Conservation (phyloP, 2,888 invertebrate species). For the Nomada ruficornis region DNA sequence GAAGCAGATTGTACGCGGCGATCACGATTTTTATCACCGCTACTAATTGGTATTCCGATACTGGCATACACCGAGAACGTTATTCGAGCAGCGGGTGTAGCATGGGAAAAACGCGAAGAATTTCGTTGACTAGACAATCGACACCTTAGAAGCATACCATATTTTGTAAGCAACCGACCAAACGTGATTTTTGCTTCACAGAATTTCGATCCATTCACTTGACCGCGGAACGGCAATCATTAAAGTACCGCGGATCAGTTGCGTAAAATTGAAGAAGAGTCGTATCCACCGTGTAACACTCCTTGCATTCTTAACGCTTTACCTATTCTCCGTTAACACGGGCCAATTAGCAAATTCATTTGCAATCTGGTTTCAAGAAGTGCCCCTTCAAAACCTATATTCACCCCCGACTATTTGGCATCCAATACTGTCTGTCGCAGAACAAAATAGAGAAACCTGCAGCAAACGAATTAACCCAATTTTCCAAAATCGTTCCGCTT, state of each 20-base stretch:
- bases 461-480: conserved; percentile 3
- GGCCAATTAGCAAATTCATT: too few relatives aligned
- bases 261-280: too few relatives aligned
- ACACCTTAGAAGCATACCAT: conserved; percentile 51
- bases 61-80: conserved; percentile 57
- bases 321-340: not conserved
- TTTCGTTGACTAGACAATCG: conserved; percentile 55
- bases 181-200: conserved; percentile 13
- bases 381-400: too few relatives aligned
- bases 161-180: conserved; percentile 21
- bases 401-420: not conserved
- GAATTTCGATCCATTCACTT: not conserved
- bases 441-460: not conserved
- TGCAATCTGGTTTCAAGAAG: too few relatives aligned
- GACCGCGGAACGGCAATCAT: too few relatives aligned
- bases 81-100: conserved; percentile 65
- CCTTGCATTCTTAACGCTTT: not conserved
- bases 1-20: conserved; percentile 42
- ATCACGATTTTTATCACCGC: conserved; percentile 65
- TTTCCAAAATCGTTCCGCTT: conserved; percentile 21
- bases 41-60: conserved; percentile 67
- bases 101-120: conserved; percentile 72
- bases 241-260: too few relatives aligned
- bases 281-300: not conserved
- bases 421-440: not conserved